Base-by-base conservation (phyloP, 2,113 vertebrate species). In the Ptyas mucosa region DNA sequence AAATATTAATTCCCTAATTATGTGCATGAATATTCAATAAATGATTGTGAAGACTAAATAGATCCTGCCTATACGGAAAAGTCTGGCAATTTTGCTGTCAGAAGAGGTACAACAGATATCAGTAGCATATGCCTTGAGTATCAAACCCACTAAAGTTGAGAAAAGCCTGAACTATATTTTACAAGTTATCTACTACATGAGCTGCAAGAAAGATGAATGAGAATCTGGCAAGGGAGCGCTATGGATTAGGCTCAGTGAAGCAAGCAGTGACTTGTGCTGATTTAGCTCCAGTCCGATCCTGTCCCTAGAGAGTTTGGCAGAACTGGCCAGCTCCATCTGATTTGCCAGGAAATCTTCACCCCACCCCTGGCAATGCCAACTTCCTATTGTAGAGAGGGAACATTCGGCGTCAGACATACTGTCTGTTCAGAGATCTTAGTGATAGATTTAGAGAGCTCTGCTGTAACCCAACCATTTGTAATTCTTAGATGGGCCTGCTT, bases 351-450 rank as follows among this genome's bases (percentile, higher is more conserved):
- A 93, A 64, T 43, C 14, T 52, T 90, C 54, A 90, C 88, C 88
- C 53, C 69, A 52, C 75, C 43, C 53, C 29, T 61, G 43, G 61
- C 52, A 92, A 54, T 89, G 91, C 69, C 87, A 93, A 85, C 21
- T 49, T 90, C 85, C 88, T 93, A 51, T 90, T 93, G 89, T 90
- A 39, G 54, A 90, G 61, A 85, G 23, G 54, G 57, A 93, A 64
- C 14, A 10, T n/a, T 93, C 43, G 88, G 92, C 88, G 88, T 89
- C 88, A 90, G 14, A 43, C 58, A 86, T 89, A 8, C 23, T 26
- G 39, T 90, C 92, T 89, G 34, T 89, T 43, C 39, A 49, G 24
- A 92, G n/a, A 92, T 92, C 49, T 69, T 8, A 85, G 20, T 39
- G 46, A 43, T n/a, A 23, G 29, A 61, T 75, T 86, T 52, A 8